Base-by-base conservation (phyloP, 2,888 invertebrate species). In the Brenthis daphne region DNA sequence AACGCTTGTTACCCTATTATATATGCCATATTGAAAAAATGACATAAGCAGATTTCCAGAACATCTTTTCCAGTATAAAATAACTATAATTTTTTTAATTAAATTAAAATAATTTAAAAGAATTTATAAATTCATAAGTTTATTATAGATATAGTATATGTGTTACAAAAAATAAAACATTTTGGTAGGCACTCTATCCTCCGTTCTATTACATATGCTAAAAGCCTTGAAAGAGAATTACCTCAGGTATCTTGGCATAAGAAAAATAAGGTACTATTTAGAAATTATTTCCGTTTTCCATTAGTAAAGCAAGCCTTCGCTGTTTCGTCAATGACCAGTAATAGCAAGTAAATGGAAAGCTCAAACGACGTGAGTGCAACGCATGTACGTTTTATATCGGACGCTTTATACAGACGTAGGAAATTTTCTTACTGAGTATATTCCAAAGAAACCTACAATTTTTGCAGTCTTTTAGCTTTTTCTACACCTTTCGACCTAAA, bases 251-350 rank as follows among this genome's bases (percentile, higher is more conserved):
- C 60, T 64, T 56, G 24, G 57, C 51, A 63, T 50, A 43, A 63
- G 65, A 66, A 57, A 53, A 68, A 65, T 37, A 63, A 65, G 57
- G 50, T 50, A 65, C 63, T 63, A 50, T 54, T 65, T 68, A 68
- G 54, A 66, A 58, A 67, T 71, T 69, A 71, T 71, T 71, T 69
- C 69, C 69, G 67, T 60, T 66, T 65, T 72, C 72, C 72, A 72
- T 72, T 72, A 72, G 70, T 56, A 64, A 64, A 68, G 70, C 70
- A 65, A 47, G 58, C 47, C n/a, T 67, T 54, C 51, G 69, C 50
- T 69, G 55, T 72, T 72, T 72, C 72, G 72, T 72, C 72, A 65
- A 72, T 70, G 68, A 16, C 64, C 57, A 53, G 71, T 67, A 70
- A 70, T 58, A 70, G 67, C 48, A 4, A 63, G 56, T 61, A 70